phyloP scores from a whole-genome alignment of 2,888 invertebrate species.

The Aporophyla nigra region DNA sequence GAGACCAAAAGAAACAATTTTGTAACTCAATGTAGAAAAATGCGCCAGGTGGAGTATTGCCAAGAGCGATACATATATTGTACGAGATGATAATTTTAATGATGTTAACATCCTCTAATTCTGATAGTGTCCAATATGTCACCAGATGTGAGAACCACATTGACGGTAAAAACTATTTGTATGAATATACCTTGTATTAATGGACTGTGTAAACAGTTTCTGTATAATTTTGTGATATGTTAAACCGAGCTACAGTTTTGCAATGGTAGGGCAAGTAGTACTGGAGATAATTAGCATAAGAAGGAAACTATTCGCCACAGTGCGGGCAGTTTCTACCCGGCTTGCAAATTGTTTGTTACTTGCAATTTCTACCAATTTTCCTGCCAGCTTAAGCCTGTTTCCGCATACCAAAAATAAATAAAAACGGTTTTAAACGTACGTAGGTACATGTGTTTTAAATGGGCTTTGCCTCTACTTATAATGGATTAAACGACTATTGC shows the following conservation, averaged over 20 bases:
- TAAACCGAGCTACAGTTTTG: not conserved
- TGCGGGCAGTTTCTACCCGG: not conserved
- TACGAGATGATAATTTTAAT: conserved; percentile 9
- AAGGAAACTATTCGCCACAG: conserved; percentile 25
- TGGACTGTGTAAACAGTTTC: not conserved
- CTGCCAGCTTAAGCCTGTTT: not conserved
- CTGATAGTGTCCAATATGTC: conserved; percentile 30
- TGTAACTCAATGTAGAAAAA: conserved; percentile 24
- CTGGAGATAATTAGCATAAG: conserved; percentile 28
- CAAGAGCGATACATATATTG: conserved; percentile 33
- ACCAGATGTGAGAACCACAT: conserved; percentile 26
- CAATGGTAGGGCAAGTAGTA: not conserved
- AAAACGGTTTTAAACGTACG: not conserved
- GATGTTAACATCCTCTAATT: conserved; percentile 20
- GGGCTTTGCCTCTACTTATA: not conserved
- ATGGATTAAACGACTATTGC: conserved; percentile 1
- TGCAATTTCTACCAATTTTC: not conserved
- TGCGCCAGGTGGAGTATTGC: conserved; percentile 34
- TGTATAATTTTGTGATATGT: not conserved
- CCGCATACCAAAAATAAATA: not conserved
- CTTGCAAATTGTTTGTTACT: conserved; percentile 12
- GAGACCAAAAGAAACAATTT: conserved; percentile 16
- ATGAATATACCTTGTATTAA: not conserved
- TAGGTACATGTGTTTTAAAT: not conserved
- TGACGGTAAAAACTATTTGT: not conserved